Evolutionary conservation across 2,113 vertebrate species (phyloP), one percentile per base, ranked within the genome.

Genomic region (Bambusicola thoracicus): DNA sequence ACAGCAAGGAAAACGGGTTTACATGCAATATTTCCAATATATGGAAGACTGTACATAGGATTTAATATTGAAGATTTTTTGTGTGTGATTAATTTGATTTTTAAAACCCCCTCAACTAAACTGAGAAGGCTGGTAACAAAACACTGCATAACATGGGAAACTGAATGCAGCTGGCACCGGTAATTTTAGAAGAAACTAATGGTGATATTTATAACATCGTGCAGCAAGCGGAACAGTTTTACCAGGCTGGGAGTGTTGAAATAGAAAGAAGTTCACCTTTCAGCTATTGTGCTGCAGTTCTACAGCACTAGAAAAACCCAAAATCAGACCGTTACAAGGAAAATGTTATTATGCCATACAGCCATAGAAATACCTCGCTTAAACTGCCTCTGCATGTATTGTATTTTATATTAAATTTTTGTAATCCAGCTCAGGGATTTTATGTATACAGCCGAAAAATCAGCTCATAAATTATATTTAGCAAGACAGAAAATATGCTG

Each of bases 141-240:
- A 98, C 94, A 95, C 89, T 97, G 82, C 58, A 90, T 94, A 94
- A 96, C 66, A 96, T 63, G 67, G 93, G 90, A 96, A 98, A 96
- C 90, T 78, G 81, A 95, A 97, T 91, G 92, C 94, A 97, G 96
- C 94, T 95, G 94, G 96, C 69, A 93, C 82, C 95, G 74, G 96
- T 97, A 97, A 98, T 97, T 97, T 97, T 96, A 97, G 96, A 97
- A 97, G 94, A 97, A 97, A 97, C 95, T 97, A 96, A 97, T 97
- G 96, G 97, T 68, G 95, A 94, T 97, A 97, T 97, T 97, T 97
- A 97, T 96, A 97, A 96, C 92, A 94, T 92, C 89, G 46, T 94
- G 87, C 61, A 96, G 95, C 88, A 93, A 95, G 95, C 13, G 0
- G 93, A 97, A 97, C 83, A 63, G 80, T 92, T 96, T 97, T 94